Percentiles rank a stretch among this genome's conserved stretches.
Conservation (phyloP, 2,797 vertebrate species). For the Pipistrellus pygmaeus region DNA sequence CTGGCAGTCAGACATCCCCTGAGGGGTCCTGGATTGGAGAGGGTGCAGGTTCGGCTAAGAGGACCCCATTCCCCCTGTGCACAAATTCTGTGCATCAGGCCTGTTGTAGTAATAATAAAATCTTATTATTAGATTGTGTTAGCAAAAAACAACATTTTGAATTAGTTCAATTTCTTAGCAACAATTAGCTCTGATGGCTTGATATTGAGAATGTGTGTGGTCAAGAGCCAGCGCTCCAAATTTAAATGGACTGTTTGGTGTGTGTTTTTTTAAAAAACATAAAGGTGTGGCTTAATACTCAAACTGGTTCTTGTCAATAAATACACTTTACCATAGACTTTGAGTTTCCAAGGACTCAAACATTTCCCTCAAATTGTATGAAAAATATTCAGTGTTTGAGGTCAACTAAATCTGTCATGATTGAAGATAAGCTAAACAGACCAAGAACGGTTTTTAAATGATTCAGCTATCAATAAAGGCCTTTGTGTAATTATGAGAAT, state of each 20-base stretch:
- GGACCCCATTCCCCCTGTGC: too few relatives aligned
- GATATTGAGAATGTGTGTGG: background rate
- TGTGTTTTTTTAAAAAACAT: background rate
- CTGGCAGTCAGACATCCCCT: too few relatives aligned
- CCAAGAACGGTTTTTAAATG: slow-evolving; percentile 53
- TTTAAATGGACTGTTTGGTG: background rate
- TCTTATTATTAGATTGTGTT: too few relatives aligned
- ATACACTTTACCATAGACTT: background rate
- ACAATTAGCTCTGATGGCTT: background rate
- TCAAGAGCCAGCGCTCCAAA: background rate
- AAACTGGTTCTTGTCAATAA: background rate
- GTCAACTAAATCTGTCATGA: slow-evolving; percentile 22
- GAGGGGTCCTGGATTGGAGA: too few relatives aligned
- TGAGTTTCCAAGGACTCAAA: background rate
- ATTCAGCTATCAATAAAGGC: slow-evolving; percentile 49
- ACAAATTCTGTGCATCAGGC: too few relatives aligned
- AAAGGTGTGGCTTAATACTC: background rate
- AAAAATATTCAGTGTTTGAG: slow-evolving; percentile 42
- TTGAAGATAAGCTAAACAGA: slow-evolving; percentile 38
- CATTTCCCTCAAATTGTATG: background rate
- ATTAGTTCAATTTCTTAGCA: background rate
- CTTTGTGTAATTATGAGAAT: slow-evolving; percentile 62
- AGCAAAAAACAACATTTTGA: background rate
- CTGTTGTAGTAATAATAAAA: background rate
- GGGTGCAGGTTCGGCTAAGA: too few relatives aligned